phyloP scores from a whole-genome alignment of 2,888 invertebrate species.

The Aphodius granarius region DNA sequence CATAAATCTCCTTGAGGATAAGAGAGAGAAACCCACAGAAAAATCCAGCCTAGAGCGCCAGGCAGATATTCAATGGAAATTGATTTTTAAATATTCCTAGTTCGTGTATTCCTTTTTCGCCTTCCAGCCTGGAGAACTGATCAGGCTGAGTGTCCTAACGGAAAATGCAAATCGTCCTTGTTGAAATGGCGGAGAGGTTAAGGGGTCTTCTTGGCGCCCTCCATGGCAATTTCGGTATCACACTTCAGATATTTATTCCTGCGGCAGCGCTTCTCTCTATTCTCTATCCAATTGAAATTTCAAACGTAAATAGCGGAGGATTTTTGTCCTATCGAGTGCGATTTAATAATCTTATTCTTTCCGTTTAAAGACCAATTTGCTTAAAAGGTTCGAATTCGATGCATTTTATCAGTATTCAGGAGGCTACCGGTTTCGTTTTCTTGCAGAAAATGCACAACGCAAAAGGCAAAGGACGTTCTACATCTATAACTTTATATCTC shows the following conservation, averaged over 20 bases:
- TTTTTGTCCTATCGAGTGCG: not conserved
- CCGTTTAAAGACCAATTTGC: not conserved
- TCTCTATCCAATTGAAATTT: not conserved
- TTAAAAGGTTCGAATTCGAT: not conserved
- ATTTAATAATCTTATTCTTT: not conserved
- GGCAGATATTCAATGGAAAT: not conserved
- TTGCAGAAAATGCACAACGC: no score
- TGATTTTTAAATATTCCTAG: not conserved
- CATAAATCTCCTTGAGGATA: not conserved
- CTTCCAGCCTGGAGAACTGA: not conserved
- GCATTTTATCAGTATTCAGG: no score
- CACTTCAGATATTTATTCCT: not conserved
- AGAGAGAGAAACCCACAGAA: not conserved
- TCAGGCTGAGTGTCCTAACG: constrained; percentile 2
- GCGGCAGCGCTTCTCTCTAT: not conserved
- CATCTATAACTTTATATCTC: no score
- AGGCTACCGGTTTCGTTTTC: no score
- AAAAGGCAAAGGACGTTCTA: no score
- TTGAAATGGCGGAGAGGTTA: not conserved
- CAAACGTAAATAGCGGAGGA: not conserved
- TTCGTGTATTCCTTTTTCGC: not conserved
- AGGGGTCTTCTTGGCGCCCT: not conserved
- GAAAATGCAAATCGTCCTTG: constrained; percentile 5
- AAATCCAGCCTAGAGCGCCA: not conserved
- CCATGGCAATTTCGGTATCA: not conserved